phyloP scores from a whole-genome alignment of 2,113 vertebrate genomes.

The Alligator mississippiensis region DNA sequence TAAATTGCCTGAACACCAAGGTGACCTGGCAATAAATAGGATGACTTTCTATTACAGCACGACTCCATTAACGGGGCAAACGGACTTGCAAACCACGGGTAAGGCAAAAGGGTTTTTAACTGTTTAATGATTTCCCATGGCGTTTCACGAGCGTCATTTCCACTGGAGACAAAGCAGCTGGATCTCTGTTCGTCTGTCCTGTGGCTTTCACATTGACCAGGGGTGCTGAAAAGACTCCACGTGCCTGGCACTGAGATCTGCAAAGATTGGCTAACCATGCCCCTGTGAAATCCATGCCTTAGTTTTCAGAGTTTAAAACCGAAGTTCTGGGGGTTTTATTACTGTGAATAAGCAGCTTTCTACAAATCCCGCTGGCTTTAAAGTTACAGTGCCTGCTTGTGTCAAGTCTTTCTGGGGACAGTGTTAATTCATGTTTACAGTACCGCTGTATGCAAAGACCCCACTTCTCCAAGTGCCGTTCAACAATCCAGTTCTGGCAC shows the following conservation, averaged over 20 bases:
- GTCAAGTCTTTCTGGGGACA: background rate
- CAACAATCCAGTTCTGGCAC: accelerated
- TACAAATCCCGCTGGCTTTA: background rate
- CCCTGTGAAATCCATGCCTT: slow-evolving; percentile 42
- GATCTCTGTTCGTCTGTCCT: background rate
- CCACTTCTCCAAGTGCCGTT: accelerated
- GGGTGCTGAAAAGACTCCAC: accelerated
- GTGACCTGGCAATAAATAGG: background rate
- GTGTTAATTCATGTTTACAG: background rate
- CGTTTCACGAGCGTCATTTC: background rate
- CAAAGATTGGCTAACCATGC: background rate
- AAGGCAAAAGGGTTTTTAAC: background rate
- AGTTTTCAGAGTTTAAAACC: slow-evolving; percentile 7
- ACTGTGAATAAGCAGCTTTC: background rate
- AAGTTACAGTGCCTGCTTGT: background rate
- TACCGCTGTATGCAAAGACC: background rate
- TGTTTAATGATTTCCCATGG: background rate
- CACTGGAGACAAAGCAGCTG: background rate
- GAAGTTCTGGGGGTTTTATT: background rate
- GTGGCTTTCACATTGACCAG: background rate
- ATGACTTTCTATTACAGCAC: background rate
- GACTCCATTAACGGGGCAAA: background rate
- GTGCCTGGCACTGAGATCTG: background rate
- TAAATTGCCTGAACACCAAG: accelerated
- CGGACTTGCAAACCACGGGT: background rate